These are phyloP conservation scores for Morpho achilles DNA, from an alignment of 2,888 invertebrate genomes.

Conservation along the genomic window DNA sequence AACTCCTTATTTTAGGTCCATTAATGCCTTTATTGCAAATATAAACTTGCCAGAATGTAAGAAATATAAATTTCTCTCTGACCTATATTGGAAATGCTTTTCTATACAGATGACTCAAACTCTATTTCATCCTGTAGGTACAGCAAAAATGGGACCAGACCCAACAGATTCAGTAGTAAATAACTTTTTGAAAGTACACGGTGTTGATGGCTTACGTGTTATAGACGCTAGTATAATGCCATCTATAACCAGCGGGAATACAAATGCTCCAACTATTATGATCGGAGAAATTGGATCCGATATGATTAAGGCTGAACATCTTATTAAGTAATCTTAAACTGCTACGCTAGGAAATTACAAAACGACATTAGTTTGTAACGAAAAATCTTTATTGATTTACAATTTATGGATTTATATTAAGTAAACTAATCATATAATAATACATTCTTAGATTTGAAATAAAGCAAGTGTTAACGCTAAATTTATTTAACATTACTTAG, in stretches of 20 bases:
- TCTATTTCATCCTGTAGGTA: conserved; percentile 85
- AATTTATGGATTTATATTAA: too few species aligned
- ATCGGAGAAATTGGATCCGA: conserved; percentile 88
- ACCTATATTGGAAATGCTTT: conserved; percentile 49
- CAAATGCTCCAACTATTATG: conserved; percentile 88
- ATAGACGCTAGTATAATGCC: conserved; percentile 91
- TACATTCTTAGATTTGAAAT: too few species aligned
- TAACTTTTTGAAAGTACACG: conserved; percentile 81
- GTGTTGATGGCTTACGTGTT: conserved; percentile 82
- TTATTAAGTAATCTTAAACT: conserved; percentile 29
- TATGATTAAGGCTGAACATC: conserved; percentile 79
- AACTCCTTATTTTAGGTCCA: conserved; percentile 42
- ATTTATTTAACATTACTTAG: too few species aligned
- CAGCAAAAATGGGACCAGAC: conserved; percentile 78
- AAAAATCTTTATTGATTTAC: too few species aligned
- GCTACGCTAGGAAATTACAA: too few species aligned
- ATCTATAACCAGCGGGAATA: conserved; percentile 85
- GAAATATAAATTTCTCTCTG: conserved; percentile 36
- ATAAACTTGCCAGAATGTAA: conserved; percentile 44
- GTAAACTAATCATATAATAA: too few species aligned
- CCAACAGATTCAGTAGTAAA: conserved; percentile 53
- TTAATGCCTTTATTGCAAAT: conserved; percentile 40
- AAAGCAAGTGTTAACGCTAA: too few species aligned
- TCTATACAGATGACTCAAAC: conserved; percentile 61
- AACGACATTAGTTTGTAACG: too few species aligned